phyloP scores from a whole-genome alignment of 2,113 vertebrate species.

The Hystrix brachyura region DNA sequence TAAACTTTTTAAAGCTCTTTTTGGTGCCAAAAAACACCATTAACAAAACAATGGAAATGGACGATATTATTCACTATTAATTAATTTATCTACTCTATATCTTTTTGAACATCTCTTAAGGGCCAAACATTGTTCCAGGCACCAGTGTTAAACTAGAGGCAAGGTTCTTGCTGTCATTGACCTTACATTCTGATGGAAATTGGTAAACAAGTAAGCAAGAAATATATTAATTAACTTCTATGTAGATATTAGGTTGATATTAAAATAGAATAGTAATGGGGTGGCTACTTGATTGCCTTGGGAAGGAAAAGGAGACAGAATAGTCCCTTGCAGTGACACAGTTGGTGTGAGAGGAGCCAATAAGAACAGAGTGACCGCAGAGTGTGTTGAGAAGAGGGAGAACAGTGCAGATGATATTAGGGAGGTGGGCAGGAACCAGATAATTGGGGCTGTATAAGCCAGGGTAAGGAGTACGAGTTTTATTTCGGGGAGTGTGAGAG shows the following conservation, averaged over 20 bases:
- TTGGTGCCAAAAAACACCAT: not conserved
- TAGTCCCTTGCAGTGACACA: not conserved
- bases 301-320: constrained; percentile 27
- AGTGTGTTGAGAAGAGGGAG: not conserved
- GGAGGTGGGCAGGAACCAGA: not conserved
- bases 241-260: constrained; percentile 33
- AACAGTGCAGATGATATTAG: not conserved
- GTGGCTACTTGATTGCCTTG: not conserved
- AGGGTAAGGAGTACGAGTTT: constrained; percentile 14
- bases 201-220: constrained; percentile 32
- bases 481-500: constrained; percentile 28
- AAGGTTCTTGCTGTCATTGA: not conserved
- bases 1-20: not conserved
- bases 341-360: not conserved
- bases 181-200: not conserved
- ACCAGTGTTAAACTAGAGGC: not conserved
- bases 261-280: constrained; percentile 1
- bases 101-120: not conserved
- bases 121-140: not conserved
- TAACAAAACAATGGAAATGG: constrained; percentile 48
- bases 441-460: not conserved
- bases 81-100: not conserved
- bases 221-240: not conserved
- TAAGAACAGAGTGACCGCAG: not conserved
- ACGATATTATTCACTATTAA: constrained; percentile 31